These are phyloP conservation scores for Catharus ustulatus DNA, from an alignment of 2,797 vertebrate species.

Conservation along the genomic window DNA sequence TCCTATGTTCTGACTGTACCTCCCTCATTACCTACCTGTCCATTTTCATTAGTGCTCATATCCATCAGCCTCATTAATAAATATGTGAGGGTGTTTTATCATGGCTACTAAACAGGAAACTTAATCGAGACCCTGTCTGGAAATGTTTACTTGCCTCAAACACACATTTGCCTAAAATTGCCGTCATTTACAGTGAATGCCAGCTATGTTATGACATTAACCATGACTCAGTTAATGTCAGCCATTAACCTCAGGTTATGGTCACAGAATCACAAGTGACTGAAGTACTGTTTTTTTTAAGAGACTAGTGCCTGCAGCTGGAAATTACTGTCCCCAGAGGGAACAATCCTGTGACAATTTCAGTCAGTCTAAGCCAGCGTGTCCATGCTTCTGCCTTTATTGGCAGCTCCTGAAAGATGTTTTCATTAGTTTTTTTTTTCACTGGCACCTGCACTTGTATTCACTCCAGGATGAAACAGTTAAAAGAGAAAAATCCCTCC, in stretches of 20 bases:
- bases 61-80: slow-evolving; percentile 63
- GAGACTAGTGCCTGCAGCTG: not conserved
- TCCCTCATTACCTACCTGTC: slow-evolving; percentile 54
- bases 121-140: not conserved
- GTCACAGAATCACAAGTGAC: slow-evolving; percentile 10
- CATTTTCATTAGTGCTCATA: slow-evolving; percentile 57
- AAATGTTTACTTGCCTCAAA: slow-evolving; percentile 16
- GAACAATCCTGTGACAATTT: not conserved
- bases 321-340: not conserved
- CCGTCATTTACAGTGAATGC: slow-evolving; percentile 6
- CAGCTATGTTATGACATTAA: not conserved
- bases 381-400: not conserved
- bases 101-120: slow-evolving; percentile 26
- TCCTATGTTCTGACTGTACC: slow-evolving; percentile 49
- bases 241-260: slow-evolving; percentile 18
- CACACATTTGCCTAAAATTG: not conserved
- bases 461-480: not conserved
- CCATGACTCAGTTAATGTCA: slow-evolving; percentile 1
- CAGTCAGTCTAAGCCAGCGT: not conserved
- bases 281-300: not conserved
- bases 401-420: not conserved
- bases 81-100: slow-evolving; percentile 17
- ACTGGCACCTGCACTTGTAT: not conserved
- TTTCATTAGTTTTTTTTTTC: not conserved
- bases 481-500: not conserved